Evolutionary conservation across 2,888 invertebrate genomes (phyloP).

Genomic region (Poecilobothrus nobilitatus): DNA sequence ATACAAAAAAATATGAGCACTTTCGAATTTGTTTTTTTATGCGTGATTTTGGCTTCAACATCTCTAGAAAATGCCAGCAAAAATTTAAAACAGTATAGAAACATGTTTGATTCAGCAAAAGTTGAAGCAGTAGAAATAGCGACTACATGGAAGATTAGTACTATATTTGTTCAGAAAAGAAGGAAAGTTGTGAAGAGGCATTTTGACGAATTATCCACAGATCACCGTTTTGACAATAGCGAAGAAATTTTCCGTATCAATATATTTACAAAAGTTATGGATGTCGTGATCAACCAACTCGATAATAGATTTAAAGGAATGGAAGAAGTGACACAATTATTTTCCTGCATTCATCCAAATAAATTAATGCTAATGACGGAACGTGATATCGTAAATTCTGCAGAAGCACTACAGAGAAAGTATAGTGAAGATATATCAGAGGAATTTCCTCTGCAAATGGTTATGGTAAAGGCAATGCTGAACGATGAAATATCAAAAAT

Average conservation of each 20-base stretch:
- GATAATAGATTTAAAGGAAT: constrained; percentile 11
- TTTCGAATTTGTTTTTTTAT: no score
- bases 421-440: constrained; percentile 9
- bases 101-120: constrained; percentile 11
- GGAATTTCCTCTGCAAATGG: constrained; percentile 11
- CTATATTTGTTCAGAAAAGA: constrained; percentile 9
- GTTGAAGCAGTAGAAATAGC: constrained; percentile 11
- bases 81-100: constrained; percentile 13
- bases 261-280: constrained; percentile 9
- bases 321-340: constrained; percentile 7
- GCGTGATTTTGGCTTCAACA: not conserved
- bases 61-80: constrained; percentile 11
- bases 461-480: constrained; percentile 9
- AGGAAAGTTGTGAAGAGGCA: constrained; percentile 11
- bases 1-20: no score
- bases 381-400: constrained; percentile 9
- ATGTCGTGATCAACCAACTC: constrained; percentile 12
- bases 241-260: constrained; percentile 7
- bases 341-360: constrained; percentile 6
- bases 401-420: constrained; percentile 10
- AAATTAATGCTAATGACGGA: no score
- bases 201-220: constrained; percentile 9
- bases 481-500: constrained; percentile 11
- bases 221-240: constrained; percentile 8
- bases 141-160: not conserved